phyloP scores from a whole-genome alignment of 1,140 invertebrate species.

The Caenorhabditis remanei region DNA sequence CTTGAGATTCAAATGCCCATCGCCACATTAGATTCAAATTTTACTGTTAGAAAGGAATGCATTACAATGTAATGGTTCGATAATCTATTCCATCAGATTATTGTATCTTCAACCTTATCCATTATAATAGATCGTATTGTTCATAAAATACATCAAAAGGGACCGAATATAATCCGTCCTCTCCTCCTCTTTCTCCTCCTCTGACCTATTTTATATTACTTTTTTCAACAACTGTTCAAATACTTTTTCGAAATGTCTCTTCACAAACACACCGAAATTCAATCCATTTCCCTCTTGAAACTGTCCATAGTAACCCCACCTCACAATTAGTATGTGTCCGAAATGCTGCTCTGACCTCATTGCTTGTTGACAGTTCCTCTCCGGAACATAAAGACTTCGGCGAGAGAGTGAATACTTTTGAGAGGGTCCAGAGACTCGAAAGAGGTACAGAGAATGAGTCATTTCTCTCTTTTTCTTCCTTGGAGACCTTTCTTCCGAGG shows the following conservation, averaged over 20 bases:
- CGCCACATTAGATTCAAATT: no score
- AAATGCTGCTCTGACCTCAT: slow-evolving; percentile 6
- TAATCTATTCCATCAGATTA: no score
- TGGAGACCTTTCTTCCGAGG: slow-evolving; percentile 14
- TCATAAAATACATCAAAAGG: no score
- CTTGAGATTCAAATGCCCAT: no score
- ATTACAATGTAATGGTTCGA: no score
- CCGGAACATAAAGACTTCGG: not conserved
- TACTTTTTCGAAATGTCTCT: not conserved
- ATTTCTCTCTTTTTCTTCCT: not conserved
- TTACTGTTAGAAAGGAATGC: no score
- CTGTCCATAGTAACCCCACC: not conserved
- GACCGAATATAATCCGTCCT: no score
- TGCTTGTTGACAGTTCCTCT: not conserved
- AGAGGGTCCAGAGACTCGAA: not conserved
- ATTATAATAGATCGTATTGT: no score
- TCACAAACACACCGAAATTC: not conserved
- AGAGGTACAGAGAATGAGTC: not conserved
- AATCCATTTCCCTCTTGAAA: slow-evolving; percentile 11
- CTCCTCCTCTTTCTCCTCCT: no score
- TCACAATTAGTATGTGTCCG: not conserved
- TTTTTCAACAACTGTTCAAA: slow-evolving; percentile 14
- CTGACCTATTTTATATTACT: not conserved
- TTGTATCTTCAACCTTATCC: no score
- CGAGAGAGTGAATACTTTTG: not conserved